Evolutionary conservation across 2,888 invertebrate genomes (phyloP), one percentile per base, ranked within the genome.

Genomic region (Melikaiella ostensackeni): DNA sequence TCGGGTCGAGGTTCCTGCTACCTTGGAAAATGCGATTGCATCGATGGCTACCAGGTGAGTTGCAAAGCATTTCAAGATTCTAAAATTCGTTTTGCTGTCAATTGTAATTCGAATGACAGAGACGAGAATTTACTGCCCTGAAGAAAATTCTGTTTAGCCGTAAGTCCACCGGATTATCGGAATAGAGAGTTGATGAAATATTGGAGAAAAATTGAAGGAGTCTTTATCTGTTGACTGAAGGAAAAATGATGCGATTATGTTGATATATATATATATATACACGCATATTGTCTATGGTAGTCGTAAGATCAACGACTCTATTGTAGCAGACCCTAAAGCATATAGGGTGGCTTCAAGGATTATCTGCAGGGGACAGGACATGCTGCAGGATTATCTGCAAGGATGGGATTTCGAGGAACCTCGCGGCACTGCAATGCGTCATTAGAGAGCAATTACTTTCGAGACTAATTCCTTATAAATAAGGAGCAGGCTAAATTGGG

Each of bases 11-110:
- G 98, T 74, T 97, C 97, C 66, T 98, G 98, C 92, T 97, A 97
- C 92, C 94, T 97, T 86, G 98, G 98, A 79, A 97, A 97, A 92
- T 98, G 98, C 91, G 97, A 97, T 92, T 98, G 98, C 92, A 96
- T 97, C 92, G 97, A 97, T 88, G 97, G 97, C 80, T 97, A 96
- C 91, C 96, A 97, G 92, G 97, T 97, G 85, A 57, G 85, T 79
- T 86, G 85, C n/a, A 88, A 84, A n/a, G 13, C 2, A 46, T 13
- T 46, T 33, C 33, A 46, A 46, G 19, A 5, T 46, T 5, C 13
- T 5, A 19, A n/a, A n/a, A 8, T 50, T 9, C 3, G n/a, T 38
- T 38, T 0, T 38, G 8, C 50, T 50, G 5, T 8, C 1, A 50
- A 50, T 50, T 50, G 0, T 8, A n/a, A n/a, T 46, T 50, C 8